These are phyloP conservation scores for Pseudanteris insignis DNA, from an alignment of 2,888 invertebrate genomes.

Conservation along the genomic window DNA sequence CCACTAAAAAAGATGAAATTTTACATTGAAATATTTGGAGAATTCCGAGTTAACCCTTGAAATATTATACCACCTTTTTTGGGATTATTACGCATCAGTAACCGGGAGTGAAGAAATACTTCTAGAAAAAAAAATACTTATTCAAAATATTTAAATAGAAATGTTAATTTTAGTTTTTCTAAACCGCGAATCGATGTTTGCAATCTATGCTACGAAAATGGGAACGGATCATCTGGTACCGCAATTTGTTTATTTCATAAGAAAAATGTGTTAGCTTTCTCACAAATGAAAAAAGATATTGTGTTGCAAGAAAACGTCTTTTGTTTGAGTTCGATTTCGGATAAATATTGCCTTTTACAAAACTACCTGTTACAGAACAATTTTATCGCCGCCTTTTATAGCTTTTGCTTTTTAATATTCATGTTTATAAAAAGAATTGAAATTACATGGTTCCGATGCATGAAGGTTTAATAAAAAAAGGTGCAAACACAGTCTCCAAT, in stretches of 20 bases:
- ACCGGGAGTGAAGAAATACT: slow-evolving; percentile 7
- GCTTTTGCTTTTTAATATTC: slow-evolving; percentile 34
- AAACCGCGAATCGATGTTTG: slow-evolving; percentile 14
- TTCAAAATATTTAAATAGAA: slow-evolving; percentile 28
- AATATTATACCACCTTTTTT: slow-evolving; percentile 20
- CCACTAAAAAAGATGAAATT: too few species aligned
- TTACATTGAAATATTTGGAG: slow-evolving; percentile 32
- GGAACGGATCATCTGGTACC: too few species aligned
- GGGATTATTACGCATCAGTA: slow-evolving; percentile 25
- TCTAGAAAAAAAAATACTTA: slow-evolving; percentile 12
- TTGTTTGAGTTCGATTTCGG: slow-evolving; percentile 16
- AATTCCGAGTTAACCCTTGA: slow-evolving; percentile 21
- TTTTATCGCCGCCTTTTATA: slow-evolving; percentile 17
- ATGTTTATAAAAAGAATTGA: slow-evolving; percentile 15
- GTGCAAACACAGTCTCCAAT: slow-evolving; percentile 26
- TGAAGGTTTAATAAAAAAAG: slow-evolving; percentile 31
- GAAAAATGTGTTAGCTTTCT: too few species aligned
- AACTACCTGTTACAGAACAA: slow-evolving; percentile 33
- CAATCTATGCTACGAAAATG: slow-evolving; percentile 8
- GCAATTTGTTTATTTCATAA: too few species aligned
- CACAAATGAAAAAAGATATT: too few species aligned
- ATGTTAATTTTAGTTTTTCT: slow-evolving; percentile 19
- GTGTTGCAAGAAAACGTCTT: slow-evolving; percentile 15
- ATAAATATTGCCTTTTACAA: slow-evolving; percentile 34
- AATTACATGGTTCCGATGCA: slow-evolving; percentile 32